These are phyloP conservation scores for Glyphotaelius pellucidus DNA, from an alignment of 2,888 invertebrate genomes.

Conservation along the genomic window DNA sequence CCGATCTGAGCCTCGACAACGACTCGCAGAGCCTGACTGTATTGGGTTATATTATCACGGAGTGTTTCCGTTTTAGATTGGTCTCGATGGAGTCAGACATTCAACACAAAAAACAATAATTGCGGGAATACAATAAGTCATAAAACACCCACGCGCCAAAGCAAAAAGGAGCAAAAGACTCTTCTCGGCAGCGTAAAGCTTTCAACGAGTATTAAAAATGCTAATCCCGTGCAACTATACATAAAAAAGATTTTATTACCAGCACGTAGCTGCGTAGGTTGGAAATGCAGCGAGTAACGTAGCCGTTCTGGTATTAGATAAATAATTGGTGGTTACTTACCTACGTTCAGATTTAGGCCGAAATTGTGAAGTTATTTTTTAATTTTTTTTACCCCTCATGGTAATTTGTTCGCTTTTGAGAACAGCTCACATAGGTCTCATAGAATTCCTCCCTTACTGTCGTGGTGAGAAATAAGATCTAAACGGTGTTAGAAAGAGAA, in stretches of 20 bases:
- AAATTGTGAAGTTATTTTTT: too few species aligned
- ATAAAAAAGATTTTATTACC: background rate
- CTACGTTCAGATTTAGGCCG: too few species aligned
- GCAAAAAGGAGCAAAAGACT: background rate
- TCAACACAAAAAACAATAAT: background rate
- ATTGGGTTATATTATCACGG: background rate
- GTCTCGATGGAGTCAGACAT: background rate
- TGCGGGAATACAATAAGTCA: background rate
- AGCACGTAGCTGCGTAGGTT: background rate
- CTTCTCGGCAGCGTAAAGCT: background rate
- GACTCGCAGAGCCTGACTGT: background rate
- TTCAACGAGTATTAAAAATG: background rate
- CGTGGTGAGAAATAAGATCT: too few species aligned
- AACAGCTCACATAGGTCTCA: too few species aligned
- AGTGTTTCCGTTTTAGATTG: background rate
- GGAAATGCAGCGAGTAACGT: background rate
- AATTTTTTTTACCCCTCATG: too few species aligned
- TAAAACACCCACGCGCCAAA: background rate
- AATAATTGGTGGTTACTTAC: background rate
- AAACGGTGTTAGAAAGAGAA: too few species aligned
- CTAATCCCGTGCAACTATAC: background rate
- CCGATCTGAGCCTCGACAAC: background rate
- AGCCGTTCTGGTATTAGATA: background rate
- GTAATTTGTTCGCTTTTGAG: too few species aligned
- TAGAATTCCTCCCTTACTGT: too few species aligned